phyloP scores from a whole-genome alignment of 35 echinoderm and acorn worm genomes.

The Amphiura filiformis region DNA sequence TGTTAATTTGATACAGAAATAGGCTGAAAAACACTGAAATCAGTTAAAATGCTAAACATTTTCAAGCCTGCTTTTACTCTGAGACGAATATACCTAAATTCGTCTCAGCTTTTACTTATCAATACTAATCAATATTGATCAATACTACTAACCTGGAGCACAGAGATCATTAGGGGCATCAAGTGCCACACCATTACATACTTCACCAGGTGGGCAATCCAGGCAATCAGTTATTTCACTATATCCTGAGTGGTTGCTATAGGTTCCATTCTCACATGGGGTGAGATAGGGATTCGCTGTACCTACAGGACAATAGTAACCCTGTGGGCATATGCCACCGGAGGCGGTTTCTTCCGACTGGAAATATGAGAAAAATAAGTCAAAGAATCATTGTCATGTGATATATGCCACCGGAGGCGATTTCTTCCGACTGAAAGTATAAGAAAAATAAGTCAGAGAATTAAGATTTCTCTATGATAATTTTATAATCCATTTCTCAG shows the following conservation, averaged over 20 bases:
- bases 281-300: slow-evolving; percentile 63
- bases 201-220: slow-evolving; percentile 80
- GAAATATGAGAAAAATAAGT: no score
- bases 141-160: slow-evolving; percentile 73
- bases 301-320: slow-evolving; percentile 75
- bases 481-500: no score
- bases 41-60: no score
- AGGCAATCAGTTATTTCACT: slow-evolving; percentile 45
- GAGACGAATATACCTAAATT: no score
- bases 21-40: no score
- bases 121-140: no score
- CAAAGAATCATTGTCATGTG: no score
- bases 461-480: no score
- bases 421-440: slow-evolving; percentile 44
- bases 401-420: slow-evolving; percentile 56
- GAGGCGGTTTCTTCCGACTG: slow-evolving; percentile 45
- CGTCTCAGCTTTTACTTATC: no score
- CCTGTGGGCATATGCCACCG: slow-evolving; percentile 68
- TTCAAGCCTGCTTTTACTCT: no score
- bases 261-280: slow-evolving; percentile 93
- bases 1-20: no score
- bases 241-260: slow-evolving; percentile 63
- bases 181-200: slow-evolving; percentile 67
- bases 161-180: slow-evolving; percentile 65
- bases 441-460: no score